Evolutionary conservation across 2,113 vertebrate species (phyloP), one percentile per base, ranked within the genome.

Genomic region (Cavia porcellus): DNA sequence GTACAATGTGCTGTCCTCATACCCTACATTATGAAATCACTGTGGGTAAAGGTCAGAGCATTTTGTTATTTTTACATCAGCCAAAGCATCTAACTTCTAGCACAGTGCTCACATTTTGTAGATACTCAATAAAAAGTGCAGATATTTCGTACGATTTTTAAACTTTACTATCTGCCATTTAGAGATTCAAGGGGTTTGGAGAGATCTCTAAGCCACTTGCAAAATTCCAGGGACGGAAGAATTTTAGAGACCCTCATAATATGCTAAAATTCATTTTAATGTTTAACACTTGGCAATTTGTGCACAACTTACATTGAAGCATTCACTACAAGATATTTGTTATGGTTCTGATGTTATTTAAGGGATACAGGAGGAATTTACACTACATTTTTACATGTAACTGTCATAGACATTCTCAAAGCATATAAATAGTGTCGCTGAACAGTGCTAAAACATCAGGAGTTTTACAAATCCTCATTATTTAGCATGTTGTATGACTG

Each of bases 391-490:
- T 96, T 74, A 42, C 6, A 1, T 25, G 12, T 64, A 61, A n/a
- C 6, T 68, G 30, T 17, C 22, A 50, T 64, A 30, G 24, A 42
- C 83, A 32, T 86, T 75, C 22, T 47, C 68, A 57, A 30, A 80
- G 20, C n/a, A 66, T 80, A 64, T 17, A 82, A 42, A 94, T 38
- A 3, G 47, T 89, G 57, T 35, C 20, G 55, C 38, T 38, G n/a
- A 47, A 86, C 24, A n/a, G 42, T 38, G 47, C 11, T 47, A 30
- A 91, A 96, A 52, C 35, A 92, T 86, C 86, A 86, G 12, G 32
- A 68, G 72, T 89, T 95, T 92, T 92, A 93, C 86, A 87, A 97
- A 84, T 96, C 61, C 6, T 96, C n/a, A 92, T 93, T 92, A 75
- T 83, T 96, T 90, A 96, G 42, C n/a, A 75, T 87, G 80, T 30